A percentile compares a stretch with the other conserved stretches of the same genome.
phyloP scores from a whole-genome alignment of 2,888 invertebrate species.

The Deilephila elpenor region DNA sequence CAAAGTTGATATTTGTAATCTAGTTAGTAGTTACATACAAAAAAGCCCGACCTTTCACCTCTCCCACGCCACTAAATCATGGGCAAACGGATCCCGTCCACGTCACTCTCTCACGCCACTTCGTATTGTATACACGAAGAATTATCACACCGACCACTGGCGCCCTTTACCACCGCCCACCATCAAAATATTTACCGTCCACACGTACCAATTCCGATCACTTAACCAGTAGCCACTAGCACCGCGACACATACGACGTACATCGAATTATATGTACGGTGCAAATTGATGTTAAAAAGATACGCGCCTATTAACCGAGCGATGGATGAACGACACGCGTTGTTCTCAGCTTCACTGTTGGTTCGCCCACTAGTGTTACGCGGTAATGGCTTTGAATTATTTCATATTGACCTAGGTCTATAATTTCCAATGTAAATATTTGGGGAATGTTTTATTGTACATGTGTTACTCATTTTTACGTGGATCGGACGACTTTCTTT shows the following conservation, averaged over 20 bases:
- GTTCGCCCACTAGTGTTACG: constrained; percentile 19
- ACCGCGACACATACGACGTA: constrained; percentile 67
- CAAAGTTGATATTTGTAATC: constrained; percentile 47
- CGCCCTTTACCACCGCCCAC: constrained; percentile 70
- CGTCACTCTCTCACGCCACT: constrained; percentile 79
- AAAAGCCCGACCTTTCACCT: constrained; percentile 75
- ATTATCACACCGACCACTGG: constrained; percentile 75
- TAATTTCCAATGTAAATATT: constrained; percentile 31
- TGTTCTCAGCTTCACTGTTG: constrained; percentile 4
- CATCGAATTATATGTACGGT: constrained; percentile 54
- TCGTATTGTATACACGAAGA: constrained; percentile 76
- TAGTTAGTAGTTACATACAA: constrained; percentile 48
- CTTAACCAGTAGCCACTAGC: constrained; percentile 34
- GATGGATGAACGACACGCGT: constrained; percentile 19
- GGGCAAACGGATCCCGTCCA: constrained; percentile 60
- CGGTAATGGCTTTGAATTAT: constrained; percentile 13
- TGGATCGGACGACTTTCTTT: constrained; percentile 17
- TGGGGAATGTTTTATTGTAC: constrained; percentile 23
- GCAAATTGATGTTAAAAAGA: constrained; percentile 69
- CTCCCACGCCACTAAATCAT: constrained; percentile 78
- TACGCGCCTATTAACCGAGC: constrained; percentile 43
- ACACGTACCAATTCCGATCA: constrained; percentile 61
- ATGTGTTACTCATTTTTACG: constrained; percentile 31
- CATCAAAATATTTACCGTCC: constrained; percentile 55
- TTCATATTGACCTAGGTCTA: constrained; percentile 23